Conservation (phyloP, 2,113 vertebrate species). For the Oryzias woworae region DNA sequence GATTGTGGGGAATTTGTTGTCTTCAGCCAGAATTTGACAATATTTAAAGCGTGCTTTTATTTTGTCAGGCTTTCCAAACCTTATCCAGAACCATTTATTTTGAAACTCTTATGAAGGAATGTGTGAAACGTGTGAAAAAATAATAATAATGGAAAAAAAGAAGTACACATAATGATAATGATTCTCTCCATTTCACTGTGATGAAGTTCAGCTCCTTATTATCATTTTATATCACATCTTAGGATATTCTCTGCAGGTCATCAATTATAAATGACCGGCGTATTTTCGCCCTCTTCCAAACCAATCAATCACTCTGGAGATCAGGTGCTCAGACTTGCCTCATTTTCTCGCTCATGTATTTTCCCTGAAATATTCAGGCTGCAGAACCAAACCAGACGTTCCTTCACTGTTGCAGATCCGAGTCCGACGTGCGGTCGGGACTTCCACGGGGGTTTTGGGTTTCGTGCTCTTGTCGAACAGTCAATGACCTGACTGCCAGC, state of each 20-base stretch:
- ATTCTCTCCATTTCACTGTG: background rate
- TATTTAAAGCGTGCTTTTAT: background rate
- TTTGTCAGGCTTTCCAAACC: background rate
- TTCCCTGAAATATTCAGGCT: constrained; percentile 27
- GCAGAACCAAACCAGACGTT: constrained; percentile 4
- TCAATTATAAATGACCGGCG: constrained; percentile 64
- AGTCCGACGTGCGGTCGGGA: constrained; percentile 11
- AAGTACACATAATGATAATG: constrained; percentile 2
- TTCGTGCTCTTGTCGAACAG: constrained; percentile 12
- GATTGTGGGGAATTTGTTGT: too few relatives aligned
- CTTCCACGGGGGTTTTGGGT: background rate
- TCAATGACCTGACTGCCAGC: background rate
- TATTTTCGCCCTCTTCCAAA: constrained; percentile 61
- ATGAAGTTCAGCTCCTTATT: constrained; percentile 5
- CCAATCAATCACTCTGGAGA: constrained; percentile 61
- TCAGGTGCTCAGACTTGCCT: constrained; percentile 21
- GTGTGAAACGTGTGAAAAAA: background rate
- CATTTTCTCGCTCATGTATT: constrained; percentile 30
- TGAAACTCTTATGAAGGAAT: background rate
- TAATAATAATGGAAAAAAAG: background rate
- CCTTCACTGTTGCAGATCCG: background rate
- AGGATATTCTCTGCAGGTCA: constrained; percentile 32
- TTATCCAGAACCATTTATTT: background rate
- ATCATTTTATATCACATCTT: constrained; percentile 36
- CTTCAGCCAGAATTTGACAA: background rate